Conservation (phyloP, 2,113 vertebrate species). For the Phoenicopterus ruber region DNA sequence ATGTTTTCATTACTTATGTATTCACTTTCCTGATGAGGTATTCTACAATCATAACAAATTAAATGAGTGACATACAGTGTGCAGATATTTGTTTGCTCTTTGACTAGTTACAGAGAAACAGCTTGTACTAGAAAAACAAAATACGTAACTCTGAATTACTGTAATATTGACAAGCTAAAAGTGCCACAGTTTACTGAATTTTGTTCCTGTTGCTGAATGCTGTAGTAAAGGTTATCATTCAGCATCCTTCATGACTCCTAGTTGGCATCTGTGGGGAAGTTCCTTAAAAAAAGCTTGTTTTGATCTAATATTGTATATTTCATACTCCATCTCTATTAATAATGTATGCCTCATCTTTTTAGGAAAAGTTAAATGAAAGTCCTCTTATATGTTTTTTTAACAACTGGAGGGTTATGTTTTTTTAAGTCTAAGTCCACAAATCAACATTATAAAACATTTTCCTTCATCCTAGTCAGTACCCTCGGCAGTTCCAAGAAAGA, state of each 20-base stretch:
- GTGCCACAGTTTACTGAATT: not conserved
- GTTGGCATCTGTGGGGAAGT: not conserved
- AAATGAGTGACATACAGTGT: not conserved
- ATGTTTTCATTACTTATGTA: slow-evolving; percentile 24
- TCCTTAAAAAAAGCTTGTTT: not conserved
- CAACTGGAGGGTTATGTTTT: not conserved
- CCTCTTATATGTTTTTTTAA: not conserved
- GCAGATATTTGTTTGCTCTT: slow-evolving; percentile 44
- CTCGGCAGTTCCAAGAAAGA: not conserved
- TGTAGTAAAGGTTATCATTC: not conserved
- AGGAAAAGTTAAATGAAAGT: not conserved
- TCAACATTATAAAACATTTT: not conserved
- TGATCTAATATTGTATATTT: not conserved
- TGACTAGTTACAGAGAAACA: slow-evolving; percentile 19
- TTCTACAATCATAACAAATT: slow-evolving; percentile 38
- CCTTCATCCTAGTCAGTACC: not conserved
- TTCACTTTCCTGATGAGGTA: slow-evolving; percentile 36
- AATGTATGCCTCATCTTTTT: not conserved
- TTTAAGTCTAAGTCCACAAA: not conserved
- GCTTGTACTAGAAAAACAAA: slow-evolving; percentile 12
- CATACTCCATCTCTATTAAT: not conserved
- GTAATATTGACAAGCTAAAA: not conserved
- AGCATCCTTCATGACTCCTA: not conserved
- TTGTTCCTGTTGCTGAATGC: not conserved
- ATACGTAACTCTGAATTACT: not conserved